phyloP scores from a whole-genome alignment of 1,140 invertebrate species.

The Gonatopus flavifemur region DNA sequence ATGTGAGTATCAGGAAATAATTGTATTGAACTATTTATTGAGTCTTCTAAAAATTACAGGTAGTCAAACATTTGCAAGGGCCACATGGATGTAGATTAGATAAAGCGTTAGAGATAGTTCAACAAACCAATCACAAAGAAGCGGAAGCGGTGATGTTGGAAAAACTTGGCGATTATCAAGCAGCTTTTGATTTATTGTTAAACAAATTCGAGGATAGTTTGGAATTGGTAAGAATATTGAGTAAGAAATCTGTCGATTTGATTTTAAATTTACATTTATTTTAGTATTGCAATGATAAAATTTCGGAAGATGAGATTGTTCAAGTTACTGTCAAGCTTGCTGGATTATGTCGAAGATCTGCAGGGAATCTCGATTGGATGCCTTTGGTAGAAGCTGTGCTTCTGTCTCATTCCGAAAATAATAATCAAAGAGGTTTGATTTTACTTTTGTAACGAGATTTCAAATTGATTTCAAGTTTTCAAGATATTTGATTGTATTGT shows the following conservation, averaged over 20 bases:
- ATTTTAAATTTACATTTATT: neutral
- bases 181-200: conserved; percentile 49
- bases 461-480: neutral
- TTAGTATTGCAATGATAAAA: conserved; percentile 27
- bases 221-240: conserved; percentile 29
- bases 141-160: conserved; percentile 52
- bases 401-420: conserved; percentile 36
- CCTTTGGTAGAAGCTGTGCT: conserved; percentile 50
- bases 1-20: conserved; percentile 26
- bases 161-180: conserved; percentile 53
- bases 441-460: conserved; percentile 1
- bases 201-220: conserved; percentile 39
- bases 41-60: conserved; percentile 24
- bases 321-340: conserved; percentile 40
- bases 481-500: neutral
- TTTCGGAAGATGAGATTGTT: conserved; percentile 38
- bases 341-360: conserved; percentile 48
- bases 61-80: conserved; percentile 46
- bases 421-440: conserved; percentile 41
- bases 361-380: conserved; percentile 53
- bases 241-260: too few relatives aligned
- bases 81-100: conserved; percentile 48
- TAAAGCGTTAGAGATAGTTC: conserved; percentile 48
- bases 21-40: neutral
- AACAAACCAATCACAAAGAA: conserved; percentile 42